Percentiles rank a stretch among this genome's conserved stretches.
phyloP scores from a whole-genome alignment of 2,888 invertebrate genomes.

The Orthosia gothica region DNA sequence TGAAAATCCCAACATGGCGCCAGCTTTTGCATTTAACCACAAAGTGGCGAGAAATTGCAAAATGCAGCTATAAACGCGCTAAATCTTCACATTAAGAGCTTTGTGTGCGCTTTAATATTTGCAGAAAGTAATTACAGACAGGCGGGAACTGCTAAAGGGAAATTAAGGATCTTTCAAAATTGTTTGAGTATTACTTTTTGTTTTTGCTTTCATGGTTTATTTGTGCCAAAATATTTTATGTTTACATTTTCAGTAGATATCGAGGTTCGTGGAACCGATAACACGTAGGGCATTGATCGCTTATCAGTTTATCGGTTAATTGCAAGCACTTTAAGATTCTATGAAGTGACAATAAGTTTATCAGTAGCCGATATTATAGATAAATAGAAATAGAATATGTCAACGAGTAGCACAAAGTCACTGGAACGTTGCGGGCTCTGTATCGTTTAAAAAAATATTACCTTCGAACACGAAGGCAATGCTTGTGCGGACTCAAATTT shows the following conservation, averaged over 20 bases:
- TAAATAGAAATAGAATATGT: background rate
- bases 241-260: background rate
- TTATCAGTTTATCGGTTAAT: constrained; percentile 6
- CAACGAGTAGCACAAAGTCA: background rate
- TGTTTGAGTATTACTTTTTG: background rate
- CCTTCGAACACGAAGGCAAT: no score
- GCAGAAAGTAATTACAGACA: constrained; percentile 48
- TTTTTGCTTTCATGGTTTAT: background rate
- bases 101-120: constrained; percentile 53
- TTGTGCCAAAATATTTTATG: background rate
- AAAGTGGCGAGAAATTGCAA: constrained; percentile 47
- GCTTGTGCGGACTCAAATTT: no score
- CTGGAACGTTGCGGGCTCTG: no score
- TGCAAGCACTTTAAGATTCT: background rate
- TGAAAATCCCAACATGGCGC: constrained; percentile 40
- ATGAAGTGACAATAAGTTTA: background rate
- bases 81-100: constrained; percentile 43
- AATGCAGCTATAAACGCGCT: constrained; percentile 33
- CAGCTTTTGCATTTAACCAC: constrained; percentile 40
- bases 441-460: no score
- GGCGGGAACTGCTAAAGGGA: constrained; percentile 17
- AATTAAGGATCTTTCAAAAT: constrained; percentile 20
- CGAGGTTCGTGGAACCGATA: background rate
- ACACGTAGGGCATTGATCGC: constrained; percentile 11
- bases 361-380: background rate